Base-by-base conservation (phyloP, 2,113 vertebrate species). In the Elachura formosa region DNA sequence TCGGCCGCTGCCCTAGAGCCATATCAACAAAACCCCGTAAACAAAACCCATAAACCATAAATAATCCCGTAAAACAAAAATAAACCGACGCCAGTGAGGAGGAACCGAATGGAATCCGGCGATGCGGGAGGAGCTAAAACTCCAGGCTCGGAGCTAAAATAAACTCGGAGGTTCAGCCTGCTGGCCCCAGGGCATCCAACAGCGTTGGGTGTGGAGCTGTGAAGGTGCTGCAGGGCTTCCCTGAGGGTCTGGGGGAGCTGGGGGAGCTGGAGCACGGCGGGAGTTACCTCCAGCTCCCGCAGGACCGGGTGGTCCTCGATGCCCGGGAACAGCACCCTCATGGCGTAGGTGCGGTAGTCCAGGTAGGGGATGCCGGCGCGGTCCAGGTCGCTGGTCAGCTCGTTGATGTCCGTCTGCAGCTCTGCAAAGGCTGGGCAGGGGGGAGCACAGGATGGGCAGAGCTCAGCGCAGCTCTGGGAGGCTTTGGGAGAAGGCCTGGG, bases 251-350 rank as follows among this genome's bases (percentile, higher is more conserved):
- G 11, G 87, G 59, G 59, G 22, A 26, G 4, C 10, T 0, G 0
- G 20, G 31, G 34, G 63, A 26, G 82, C 43, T 0, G 9, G 26
- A 36, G 31, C 68, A 61, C 45, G 7, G 59, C 9, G 38, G 13
- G 48, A 2, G 45, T 21, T 97, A 99, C 99, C 99, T 99, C 99
- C 92, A 99, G 98, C 91, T 99, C 99, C 95, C 99, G 95, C 81
- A 99, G 98, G 22, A 99, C 99, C 0, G 99, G 99, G 81, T 99
- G 99, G 95, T 99, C 99, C 96, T 99, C 99, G 4, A 99, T 99
- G 89, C 99, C 99, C 0, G 99, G 99, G 97, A 99, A 99, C 1
- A 99, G 98, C n/a, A 99, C 99, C 41, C 99, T 93, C 99, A 99
- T 99, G 73, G 99, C 99, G 5, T 99, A 99, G 1, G 99, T 99